Evolutionary conservation across 2,797 vertebrate genomes (phyloP).

Genomic region (Falco columbarius): DNA sequence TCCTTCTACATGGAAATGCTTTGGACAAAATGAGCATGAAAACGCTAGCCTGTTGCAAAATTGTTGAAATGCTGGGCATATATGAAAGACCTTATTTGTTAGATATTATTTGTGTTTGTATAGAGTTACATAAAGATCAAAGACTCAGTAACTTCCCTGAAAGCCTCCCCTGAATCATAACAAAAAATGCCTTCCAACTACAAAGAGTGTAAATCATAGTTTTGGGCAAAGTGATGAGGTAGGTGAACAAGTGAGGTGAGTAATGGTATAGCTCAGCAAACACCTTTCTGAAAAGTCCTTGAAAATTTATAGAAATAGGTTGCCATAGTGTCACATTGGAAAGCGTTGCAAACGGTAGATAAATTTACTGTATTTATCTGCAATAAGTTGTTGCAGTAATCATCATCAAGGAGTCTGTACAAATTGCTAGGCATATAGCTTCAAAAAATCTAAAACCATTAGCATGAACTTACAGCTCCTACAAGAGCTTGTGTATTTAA

Average conservation of each 20-base stretch:
- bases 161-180: not conserved
- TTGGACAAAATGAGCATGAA: not conserved
- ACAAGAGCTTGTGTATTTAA: not conserved
- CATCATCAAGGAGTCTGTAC: not conserved
- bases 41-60: not conserved
- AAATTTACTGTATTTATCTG: not conserved
- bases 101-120: not conserved
- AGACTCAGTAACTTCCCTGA: not conserved
- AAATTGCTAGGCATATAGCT: not conserved
- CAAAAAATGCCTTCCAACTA: not conserved
- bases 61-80: not conserved
- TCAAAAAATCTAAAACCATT: not conserved
- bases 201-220: not conserved
- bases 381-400: not conserved
- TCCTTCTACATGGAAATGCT: not conserved
- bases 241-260: not conserved
- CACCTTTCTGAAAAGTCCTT: not conserved
- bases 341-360: not conserved
- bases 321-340: not conserved
- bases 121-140: not conserved
- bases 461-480: not conserved
- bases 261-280: not conserved
- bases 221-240: not conserved
- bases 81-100: not conserved
- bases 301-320: not conserved